phyloP scores from a whole-genome alignment of 2,888 invertebrate genomes.

The Phoenoteleia sp. region DNA sequence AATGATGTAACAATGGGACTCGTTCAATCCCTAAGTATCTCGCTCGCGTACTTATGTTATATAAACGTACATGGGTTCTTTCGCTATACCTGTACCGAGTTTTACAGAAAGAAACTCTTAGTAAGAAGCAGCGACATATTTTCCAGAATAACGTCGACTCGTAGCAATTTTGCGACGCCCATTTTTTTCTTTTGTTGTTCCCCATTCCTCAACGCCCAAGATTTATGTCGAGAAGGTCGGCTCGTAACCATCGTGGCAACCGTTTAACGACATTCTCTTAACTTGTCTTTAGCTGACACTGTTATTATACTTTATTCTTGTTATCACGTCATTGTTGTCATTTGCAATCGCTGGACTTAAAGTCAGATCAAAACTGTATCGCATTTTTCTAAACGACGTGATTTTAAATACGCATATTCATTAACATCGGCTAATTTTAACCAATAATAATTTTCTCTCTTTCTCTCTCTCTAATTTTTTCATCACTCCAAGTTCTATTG shows the following conservation, averaged over 20 bases:
- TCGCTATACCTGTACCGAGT: not conserved
- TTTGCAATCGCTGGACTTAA: constrained; percentile 37
- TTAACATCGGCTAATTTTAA: too few relatives aligned
- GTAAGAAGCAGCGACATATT: constrained; percentile 66
- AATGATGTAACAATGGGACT: constrained; percentile 34
- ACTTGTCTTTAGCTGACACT: constrained; percentile 65
- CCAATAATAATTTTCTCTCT: too few relatives aligned
- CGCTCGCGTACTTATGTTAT: constrained; percentile 29
- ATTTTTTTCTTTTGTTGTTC: constrained; percentile 63
- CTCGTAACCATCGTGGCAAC: constrained; percentile 63
- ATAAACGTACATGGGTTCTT: constrained; percentile 47
- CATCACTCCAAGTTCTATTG: too few relatives aligned
- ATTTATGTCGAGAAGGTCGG: constrained; percentile 67
- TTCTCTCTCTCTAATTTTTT: too few relatives aligned
- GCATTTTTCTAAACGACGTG: not conserved
- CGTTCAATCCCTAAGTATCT: constrained; percentile 39
- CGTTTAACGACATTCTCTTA: constrained; percentile 70
- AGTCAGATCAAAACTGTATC: constrained; percentile 20
- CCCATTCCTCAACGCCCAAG: constrained; percentile 30
- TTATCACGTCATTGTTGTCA: constrained; percentile 59
- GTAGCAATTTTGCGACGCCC: constrained; percentile 67
- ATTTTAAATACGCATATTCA: constrained; percentile 8
- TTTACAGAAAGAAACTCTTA: constrained; percentile 48
- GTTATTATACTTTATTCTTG: constrained; percentile 59
- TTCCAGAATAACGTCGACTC: constrained; percentile 60